A percentile compares a stretch with the other conserved stretches of the same genome.
Evolutionary conservation across 1,140 invertebrate species (phyloP).

Genomic region (Rhopalosiphum maidis): DNA sequence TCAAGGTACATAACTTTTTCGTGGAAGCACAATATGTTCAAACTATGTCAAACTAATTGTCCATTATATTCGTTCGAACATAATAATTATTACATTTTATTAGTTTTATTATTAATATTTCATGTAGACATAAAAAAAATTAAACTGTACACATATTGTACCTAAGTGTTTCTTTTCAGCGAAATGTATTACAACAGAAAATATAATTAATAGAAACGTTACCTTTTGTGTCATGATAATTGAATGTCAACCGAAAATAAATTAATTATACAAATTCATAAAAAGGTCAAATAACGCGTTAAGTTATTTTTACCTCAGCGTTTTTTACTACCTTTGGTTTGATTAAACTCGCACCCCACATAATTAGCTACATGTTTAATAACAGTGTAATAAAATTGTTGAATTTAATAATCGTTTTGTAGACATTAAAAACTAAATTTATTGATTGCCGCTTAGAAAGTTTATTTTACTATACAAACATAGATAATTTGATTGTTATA

Average conservation of each 20-base stretch:
- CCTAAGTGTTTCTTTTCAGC: neutral
- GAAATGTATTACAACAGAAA: neutral
- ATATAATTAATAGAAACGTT: neutral
- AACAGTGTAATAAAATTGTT: neutral
- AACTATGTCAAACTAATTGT: neutral
- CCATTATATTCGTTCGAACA: neutral
- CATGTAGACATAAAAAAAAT: neutral
- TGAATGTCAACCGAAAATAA: neutral
- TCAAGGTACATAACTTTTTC: neutral
- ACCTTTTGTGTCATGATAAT: neutral
- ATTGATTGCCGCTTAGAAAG: neutral
- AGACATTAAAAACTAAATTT: neutral
- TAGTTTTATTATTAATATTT: neutral
- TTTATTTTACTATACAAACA: neutral
- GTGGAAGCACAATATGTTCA: neutral
- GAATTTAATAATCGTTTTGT: neutral
- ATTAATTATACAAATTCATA: neutral
- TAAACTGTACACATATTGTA: neutral
- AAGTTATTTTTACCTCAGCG: neutral
- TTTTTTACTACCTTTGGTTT: neutral
- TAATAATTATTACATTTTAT: neutral
- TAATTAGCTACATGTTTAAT: constrained; percentile 9
- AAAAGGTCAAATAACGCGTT: neutral
- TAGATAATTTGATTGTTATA: neutral
- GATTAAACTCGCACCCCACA: neutral